Conservation (phyloP, 2,797 vertebrate genomes). For the Catostomus latipinnis region DNA sequence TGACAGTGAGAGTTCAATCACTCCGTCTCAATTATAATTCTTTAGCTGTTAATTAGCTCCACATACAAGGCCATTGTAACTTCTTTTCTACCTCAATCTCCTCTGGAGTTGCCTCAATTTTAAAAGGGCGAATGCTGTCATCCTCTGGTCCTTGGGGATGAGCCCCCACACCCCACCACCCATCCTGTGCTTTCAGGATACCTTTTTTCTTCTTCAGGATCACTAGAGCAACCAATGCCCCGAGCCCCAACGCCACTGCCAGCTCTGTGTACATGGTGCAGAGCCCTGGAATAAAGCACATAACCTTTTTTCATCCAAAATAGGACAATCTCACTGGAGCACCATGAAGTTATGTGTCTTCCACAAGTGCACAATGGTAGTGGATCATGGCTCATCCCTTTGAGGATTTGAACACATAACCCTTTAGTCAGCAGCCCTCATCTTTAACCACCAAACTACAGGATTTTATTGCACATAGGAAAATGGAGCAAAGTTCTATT, state of each 20-base stretch:
- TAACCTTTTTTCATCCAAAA: background rate
- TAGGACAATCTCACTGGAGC: too few relatives aligned
- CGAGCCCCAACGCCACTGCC: constrained; percentile 71
- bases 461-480: background rate
- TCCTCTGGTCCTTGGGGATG: constrained; percentile 65
- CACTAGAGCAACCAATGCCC: constrained; percentile 75
- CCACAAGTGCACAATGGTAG: too few relatives aligned
- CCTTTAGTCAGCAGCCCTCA: background rate
- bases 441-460: background rate
- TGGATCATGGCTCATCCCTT: background rate
- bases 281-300: constrained; percentile 20
- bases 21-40: too few relatives aligned
- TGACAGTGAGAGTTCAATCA: too few relatives aligned
- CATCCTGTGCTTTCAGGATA: constrained; percentile 79
- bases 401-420: background rate
- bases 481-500: constrained; percentile 59
- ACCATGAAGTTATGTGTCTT: too few relatives aligned
- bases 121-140: constrained; percentile 78
- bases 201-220: constrained; percentile 71
- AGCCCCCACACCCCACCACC: constrained; percentile 85
- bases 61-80: too few relatives aligned
- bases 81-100: constrained; percentile 79
- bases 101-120: constrained; percentile 76
- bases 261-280: constrained; percentile 72
- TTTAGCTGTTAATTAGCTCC: too few relatives aligned